A percentile compares a stretch with the other conserved stretches of the same genome.
These are phyloP conservation scores for Gastrophysa polygoni DNA, from an alignment of 2,888 invertebrate species.

Conservation along the genomic window DNA sequence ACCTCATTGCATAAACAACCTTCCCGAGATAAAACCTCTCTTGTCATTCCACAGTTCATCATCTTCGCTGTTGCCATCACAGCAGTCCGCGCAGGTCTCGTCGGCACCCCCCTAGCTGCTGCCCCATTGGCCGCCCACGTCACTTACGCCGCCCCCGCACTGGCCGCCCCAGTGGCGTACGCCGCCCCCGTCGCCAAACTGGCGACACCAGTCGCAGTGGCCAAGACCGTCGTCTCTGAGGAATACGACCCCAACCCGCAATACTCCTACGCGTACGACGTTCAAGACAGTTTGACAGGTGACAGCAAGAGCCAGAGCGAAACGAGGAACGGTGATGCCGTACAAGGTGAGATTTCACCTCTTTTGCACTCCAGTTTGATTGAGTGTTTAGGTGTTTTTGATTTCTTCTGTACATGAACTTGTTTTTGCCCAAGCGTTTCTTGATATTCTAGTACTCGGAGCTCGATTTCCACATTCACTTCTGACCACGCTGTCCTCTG, in stretches of 20 bases:
- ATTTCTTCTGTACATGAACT: no score
- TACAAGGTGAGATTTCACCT: conserved; percentile 59
- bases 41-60: conserved; percentile 35
- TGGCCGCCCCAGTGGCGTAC: conserved; percentile 37
- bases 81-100: conserved; percentile 40
- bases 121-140: conserved; percentile 30
- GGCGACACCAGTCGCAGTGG: conserved; percentile 33
- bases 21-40: conserved; percentile 11
- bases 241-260: conserved; percentile 68
- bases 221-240: conserved; percentile 37
- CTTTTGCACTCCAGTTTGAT: no score
- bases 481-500: no score
- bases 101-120: conserved; percentile 44
- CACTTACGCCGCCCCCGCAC: conserved; percentile 38
- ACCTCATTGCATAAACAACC: not conserved
- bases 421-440: no score
- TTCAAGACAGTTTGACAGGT: conserved; percentile 68
- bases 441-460: no score
- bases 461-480: no score
- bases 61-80: conserved; percentile 43
- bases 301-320: conserved; percentile 63
- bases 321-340: conserved; percentile 66
- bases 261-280: conserved; percentile 72
- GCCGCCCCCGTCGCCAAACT: conserved; percentile 40
- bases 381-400: no score